Evolutionary conservation across 2,797 vertebrate genomes (phyloP).

Genomic region (Sebastes glaucus): DNA sequence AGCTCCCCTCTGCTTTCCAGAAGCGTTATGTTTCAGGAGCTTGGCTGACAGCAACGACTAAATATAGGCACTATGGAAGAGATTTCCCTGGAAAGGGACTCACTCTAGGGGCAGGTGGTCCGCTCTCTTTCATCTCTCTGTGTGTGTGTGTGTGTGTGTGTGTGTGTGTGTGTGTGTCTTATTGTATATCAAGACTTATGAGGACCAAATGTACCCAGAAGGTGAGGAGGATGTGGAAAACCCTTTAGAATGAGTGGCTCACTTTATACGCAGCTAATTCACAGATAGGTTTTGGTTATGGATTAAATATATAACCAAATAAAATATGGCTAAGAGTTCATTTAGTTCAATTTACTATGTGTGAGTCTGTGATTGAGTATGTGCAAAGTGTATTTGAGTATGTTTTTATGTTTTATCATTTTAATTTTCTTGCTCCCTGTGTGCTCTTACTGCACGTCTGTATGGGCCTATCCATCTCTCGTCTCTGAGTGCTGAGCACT

Average conservation of each 20-base stretch:
- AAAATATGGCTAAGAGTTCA: not conserved
- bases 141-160: not conserved
- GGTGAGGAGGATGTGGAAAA: not conserved
- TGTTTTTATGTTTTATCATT: too few species aligned
- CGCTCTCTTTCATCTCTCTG: not conserved
- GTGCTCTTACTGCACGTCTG: too few species aligned
- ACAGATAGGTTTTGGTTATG: not conserved
- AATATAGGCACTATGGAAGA: constrained; percentile 72
- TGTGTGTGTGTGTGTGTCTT: not conserved
- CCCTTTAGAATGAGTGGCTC: not conserved
- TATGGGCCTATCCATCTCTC: too few species aligned
- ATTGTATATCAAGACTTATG: constrained; percentile 5
- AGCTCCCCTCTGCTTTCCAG: constrained; percentile 50
- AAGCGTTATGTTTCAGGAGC: constrained; percentile 72
- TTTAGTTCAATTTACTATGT: not conserved
- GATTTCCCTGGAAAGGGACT: constrained; percentile 71
- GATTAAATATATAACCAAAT: not conserved
- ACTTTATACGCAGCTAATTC: not conserved
- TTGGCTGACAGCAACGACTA: constrained; percentile 61
- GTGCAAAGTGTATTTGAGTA: too few species aligned
- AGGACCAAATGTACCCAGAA: constrained; percentile 13
- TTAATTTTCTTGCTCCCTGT: too few species aligned
- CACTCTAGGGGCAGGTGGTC: constrained; percentile 41
- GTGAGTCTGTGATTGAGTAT: not conserved
- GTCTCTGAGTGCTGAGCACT: not conserved